phyloP scores from a whole-genome alignment of 2,797 vertebrate genomes.

The Lepidocolaptes lacrymiger region DNA sequence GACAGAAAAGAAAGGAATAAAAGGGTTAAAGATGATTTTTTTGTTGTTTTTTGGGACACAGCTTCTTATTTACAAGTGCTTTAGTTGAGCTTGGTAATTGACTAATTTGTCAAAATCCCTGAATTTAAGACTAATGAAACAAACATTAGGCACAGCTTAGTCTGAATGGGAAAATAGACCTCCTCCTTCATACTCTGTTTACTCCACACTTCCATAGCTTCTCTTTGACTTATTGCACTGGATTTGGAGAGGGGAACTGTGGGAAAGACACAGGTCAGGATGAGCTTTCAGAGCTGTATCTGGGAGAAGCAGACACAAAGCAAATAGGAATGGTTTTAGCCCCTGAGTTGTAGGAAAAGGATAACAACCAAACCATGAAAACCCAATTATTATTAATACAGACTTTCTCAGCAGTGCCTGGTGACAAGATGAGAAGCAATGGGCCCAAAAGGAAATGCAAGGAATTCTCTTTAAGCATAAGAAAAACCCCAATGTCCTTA shows the following conservation, averaged over 20 bases:
- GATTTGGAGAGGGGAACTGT: background rate
- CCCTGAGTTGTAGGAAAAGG: background rate
- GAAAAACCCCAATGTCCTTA: accelerated
- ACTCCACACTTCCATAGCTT: background rate
- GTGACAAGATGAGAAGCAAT: background rate
- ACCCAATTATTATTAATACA: background rate
- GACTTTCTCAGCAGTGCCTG: background rate
- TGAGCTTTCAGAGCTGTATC: background rate
- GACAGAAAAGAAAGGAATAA: background rate
- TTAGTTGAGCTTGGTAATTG: background rate
- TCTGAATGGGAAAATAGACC: background rate
- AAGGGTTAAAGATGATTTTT: background rate
- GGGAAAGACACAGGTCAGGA: background rate
- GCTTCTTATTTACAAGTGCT: background rate
- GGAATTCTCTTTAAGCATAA: background rate
- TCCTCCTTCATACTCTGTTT: background rate
- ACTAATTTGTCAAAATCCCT: background rate
- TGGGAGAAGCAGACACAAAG: background rate
- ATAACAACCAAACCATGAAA: background rate
- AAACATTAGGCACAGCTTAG: background rate
- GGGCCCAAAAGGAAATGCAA: background rate
- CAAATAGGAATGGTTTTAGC: background rate
- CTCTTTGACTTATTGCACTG: background rate
- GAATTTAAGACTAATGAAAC: background rate
- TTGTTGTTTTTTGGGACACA: accelerated